These are phyloP conservation scores for Amyelois transitella DNA, from an alignment of 1,140 invertebrate species.

Conservation along the genomic window DNA sequence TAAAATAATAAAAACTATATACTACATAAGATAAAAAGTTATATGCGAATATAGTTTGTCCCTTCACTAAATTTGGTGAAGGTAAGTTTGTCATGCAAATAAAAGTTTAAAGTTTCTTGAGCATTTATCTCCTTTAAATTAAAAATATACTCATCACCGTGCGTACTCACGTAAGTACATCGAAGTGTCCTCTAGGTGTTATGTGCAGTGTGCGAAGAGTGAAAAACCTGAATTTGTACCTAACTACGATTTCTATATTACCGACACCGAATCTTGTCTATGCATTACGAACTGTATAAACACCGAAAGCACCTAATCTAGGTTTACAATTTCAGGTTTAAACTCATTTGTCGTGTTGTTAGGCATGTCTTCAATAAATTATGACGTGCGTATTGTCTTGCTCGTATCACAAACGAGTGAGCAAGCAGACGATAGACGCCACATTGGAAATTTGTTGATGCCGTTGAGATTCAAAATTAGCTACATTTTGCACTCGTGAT, in stretches of 20 bases:
- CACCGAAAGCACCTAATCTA: conserved; percentile 41
- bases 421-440: not conserved
- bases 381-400: not conserved
- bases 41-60: conserved; percentile 31
- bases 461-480: not conserved
- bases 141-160: conserved; percentile 6
- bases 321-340: conserved; percentile 8
- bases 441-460: not conserved
- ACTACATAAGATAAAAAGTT: conserved; percentile 7
- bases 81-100: conserved; percentile 63
- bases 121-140: conserved; percentile 28
- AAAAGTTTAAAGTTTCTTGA: conserved; percentile 70
- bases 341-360: not conserved
- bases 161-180: conserved; percentile 19
- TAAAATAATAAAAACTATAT: conserved; percentile 36
- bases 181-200: conserved; percentile 4
- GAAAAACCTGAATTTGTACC: conserved; percentile 7
- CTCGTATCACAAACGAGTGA: not conserved
- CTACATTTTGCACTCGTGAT: not conserved
- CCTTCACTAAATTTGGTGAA: conserved; percentile 19
- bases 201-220: conserved; percentile 31
- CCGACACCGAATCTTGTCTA: conserved; percentile 1
- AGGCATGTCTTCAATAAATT: not conserved
- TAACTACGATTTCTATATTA: conserved; percentile 1
- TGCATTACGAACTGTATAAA: conserved; percentile 22